A percentile compares a stretch with the other conserved stretches of the same genome.
phyloP scores from a whole-genome alignment of 2,113 vertebrate species.

The Cairina moschata region DNA sequence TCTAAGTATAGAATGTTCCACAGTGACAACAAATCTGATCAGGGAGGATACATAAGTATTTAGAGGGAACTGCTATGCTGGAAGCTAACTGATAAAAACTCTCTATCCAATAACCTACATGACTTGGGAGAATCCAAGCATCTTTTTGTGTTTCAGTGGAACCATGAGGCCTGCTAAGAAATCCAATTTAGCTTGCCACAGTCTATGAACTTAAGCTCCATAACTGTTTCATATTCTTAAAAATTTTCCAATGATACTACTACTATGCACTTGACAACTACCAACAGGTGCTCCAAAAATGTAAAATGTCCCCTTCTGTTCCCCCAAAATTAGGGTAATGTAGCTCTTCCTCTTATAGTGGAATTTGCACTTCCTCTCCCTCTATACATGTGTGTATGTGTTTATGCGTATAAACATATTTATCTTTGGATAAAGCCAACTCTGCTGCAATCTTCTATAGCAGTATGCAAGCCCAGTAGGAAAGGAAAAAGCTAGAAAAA shows the following conservation, averaged over 20 bases:
- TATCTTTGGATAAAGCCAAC: background rate
- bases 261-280: background rate
- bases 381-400: background rate
- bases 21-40: background rate
- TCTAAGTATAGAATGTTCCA: background rate
- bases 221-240: background rate
- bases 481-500: background rate
- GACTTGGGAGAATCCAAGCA: background rate
- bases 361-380: background rate
- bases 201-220: background rate
- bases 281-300: background rate
- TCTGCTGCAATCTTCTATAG: background rate
- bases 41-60: background rate
- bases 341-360: background rate
- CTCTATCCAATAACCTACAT: background rate
- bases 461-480: background rate
- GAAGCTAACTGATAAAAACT: background rate
- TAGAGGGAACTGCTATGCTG: background rate
- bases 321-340: background rate
- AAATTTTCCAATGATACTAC: background rate
- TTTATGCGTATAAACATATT: background rate
- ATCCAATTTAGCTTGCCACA: background rate
- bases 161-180: background rate
- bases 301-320: background rate
- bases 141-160: background rate